Evolutionary conservation across 2,888 invertebrate genomes (phyloP).

Genomic region (Luperina nickerlii): DNA sequence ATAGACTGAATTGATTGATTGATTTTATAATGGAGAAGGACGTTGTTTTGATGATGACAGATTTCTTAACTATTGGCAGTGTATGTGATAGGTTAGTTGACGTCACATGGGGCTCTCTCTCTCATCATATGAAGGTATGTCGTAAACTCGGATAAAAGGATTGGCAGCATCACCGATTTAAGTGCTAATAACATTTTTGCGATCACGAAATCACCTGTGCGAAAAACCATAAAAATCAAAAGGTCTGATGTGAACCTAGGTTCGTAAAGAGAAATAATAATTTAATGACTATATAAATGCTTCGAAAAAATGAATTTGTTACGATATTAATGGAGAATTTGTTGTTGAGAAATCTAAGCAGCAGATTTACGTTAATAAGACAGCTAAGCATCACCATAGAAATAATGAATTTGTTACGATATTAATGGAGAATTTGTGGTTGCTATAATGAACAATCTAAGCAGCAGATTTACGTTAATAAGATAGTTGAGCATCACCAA

Average conservation of each 20-base stretch:
- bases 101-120: too few species aligned
- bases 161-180: neutral
- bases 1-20: too few species aligned
- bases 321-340: neutral
- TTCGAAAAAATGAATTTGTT: neutral
- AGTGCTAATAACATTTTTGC: neutral
- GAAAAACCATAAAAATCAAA: neutral
- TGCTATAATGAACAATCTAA: neutral
- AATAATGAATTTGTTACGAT: neutral
- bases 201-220: neutral
- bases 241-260: too few species aligned
- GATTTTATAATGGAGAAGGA: neutral
- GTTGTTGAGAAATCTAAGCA: neutral
- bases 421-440: neutral
- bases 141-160: neutral
- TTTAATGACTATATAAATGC: neutral
- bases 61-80: neutral
- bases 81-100: neutral
- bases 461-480: neutral
- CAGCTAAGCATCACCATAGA: neutral
- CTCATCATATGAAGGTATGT: neutral
- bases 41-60: constrained; percentile 8
- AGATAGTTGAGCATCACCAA: neutral
- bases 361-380: neutral
- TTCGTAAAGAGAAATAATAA: neutral